Evolutionary conservation across 1,140 invertebrate species (phyloP).

Genomic region (Heliothis virescens): DNA sequence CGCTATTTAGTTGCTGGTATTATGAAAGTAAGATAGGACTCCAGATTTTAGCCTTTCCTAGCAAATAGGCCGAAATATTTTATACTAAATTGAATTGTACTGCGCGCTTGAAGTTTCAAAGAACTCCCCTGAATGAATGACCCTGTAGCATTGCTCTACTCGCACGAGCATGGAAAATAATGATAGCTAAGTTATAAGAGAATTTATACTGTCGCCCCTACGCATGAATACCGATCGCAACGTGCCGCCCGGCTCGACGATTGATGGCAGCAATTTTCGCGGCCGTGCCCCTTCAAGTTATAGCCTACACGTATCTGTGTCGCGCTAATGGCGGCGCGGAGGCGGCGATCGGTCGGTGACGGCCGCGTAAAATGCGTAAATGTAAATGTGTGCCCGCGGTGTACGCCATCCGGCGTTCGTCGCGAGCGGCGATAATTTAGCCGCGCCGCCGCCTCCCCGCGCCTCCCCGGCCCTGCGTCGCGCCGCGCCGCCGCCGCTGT

Average conservation of each 20-base stretch:
- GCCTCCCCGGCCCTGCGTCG: constrained; percentile 18
- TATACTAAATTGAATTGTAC: neutral
- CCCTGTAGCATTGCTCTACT: neutral
- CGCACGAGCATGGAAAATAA: constrained; percentile 43
- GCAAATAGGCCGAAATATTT: neutral
- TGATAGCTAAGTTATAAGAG: constrained; percentile 48
- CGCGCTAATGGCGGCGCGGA: constrained; percentile 58
- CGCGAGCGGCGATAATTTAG: constrained; percentile 51
- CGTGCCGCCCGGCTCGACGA: constrained; percentile 56
- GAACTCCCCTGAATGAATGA: no score
- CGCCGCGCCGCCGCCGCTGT: constrained; percentile 33
- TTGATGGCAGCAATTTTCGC: constrained; percentile 63
- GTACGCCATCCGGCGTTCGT: constrained; percentile 44
- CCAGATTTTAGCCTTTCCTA: neutral
- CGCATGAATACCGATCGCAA: constrained; percentile 51
- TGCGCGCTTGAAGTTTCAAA: neutral
- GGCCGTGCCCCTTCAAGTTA: constrained; percentile 56
- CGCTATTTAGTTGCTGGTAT: neutral
- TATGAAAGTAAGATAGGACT: neutral
- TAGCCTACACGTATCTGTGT: constrained; percentile 54
- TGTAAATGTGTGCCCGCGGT: constrained; percentile 56
- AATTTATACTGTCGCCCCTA: constrained; percentile 48
- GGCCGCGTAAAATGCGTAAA: constrained; percentile 62
- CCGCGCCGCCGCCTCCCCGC: constrained; percentile 8
- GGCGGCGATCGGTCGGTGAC: constrained; percentile 54